These are phyloP conservation scores for Listronotus bonariensis DNA, from an alignment of 1,140 invertebrate species.

Conservation along the genomic window DNA sequence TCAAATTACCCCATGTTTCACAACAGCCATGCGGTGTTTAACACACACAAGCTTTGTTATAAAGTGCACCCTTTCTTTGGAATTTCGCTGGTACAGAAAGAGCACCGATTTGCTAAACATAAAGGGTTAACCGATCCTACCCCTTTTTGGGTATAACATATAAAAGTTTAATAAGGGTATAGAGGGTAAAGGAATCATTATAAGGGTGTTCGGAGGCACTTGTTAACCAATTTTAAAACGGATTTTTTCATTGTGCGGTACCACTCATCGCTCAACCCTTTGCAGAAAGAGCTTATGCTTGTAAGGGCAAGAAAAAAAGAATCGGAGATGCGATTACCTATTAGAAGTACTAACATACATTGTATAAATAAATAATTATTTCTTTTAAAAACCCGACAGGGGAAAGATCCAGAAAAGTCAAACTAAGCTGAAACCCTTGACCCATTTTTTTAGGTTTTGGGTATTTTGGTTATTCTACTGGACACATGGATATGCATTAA, in stretches of 20 bases:
- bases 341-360: too few species aligned
- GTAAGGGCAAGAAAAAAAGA: background rate
- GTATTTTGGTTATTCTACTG: too few species aligned
- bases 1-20: slow-evolving; percentile 26
- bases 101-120: slow-evolving; percentile 1
- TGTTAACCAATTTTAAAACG: slow-evolving; percentile 24
- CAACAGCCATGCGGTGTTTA: slow-evolving; percentile 31
- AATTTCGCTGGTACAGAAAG: slow-evolving; percentile 12
- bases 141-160: slow-evolving; percentile 19
- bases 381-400: too few species aligned
- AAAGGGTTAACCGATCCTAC: slow-evolving; percentile 23
- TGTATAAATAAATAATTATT: too few species aligned
- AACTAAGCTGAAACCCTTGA: too few species aligned
- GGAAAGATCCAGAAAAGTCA: too few species aligned
- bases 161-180: slow-evolving; percentile 11
- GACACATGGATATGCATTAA: too few species aligned
- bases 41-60: slow-evolving; percentile 27
- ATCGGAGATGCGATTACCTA: too few species aligned
- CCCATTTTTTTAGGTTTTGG: too few species aligned
- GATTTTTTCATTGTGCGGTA: background rate
- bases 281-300: background rate
- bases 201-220: slow-evolving; percentile 26
- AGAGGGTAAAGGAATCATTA: slow-evolving; percentile 2
- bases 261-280: slow-evolving; percentile 9
- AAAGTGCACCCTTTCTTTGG: slow-evolving; percentile 18